These are phyloP conservation scores for Maniola jurtina DNA, from an alignment of 1,140 invertebrate genomes.

Conservation along the genomic window DNA sequence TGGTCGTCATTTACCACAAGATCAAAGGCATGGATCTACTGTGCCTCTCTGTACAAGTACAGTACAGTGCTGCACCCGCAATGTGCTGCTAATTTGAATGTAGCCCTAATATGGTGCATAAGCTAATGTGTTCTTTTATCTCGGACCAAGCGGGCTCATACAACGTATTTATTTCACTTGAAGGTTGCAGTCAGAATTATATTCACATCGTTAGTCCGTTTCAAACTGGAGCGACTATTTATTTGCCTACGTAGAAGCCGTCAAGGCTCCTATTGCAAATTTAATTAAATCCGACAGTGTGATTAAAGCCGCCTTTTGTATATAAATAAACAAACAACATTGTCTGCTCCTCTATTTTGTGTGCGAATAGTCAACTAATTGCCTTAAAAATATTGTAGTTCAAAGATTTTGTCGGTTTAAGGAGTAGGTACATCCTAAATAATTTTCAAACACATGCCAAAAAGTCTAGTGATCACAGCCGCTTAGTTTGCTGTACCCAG, in stretches of 20 bases:
- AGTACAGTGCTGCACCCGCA: too few species aligned
- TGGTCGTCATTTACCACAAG: too few species aligned
- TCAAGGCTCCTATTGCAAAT: slow-evolving; percentile 9
- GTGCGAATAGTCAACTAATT: not conserved
- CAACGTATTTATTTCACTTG: too few species aligned
- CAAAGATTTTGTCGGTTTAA: too few species aligned
- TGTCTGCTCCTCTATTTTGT: not conserved
- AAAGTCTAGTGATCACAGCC: too few species aligned
- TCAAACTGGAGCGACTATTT: slow-evolving; percentile 1
- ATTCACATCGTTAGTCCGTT: slow-evolving; percentile 7
- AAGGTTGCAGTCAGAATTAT: slow-evolving; percentile 7
- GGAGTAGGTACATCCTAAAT: too few species aligned
- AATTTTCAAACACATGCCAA: too few species aligned
- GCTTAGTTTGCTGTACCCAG: too few species aligned
- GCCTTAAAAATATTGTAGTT: not conserved
- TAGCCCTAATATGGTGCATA: not conserved
- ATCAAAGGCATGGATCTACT: too few species aligned
- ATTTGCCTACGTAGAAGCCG: not conserved
- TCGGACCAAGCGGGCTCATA: not conserved
- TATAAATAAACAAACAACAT: not conserved
- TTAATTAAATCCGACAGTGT: slow-evolving; percentile 8
- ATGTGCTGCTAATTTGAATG: not conserved
- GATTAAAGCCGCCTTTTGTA: slow-evolving; percentile 2
- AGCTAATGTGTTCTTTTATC: not conserved
- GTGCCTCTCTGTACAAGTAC: too few species aligned